Base-by-base conservation (phyloP, 2,113 vertebrate species). In the Cephalopterus ornatus region DNA sequence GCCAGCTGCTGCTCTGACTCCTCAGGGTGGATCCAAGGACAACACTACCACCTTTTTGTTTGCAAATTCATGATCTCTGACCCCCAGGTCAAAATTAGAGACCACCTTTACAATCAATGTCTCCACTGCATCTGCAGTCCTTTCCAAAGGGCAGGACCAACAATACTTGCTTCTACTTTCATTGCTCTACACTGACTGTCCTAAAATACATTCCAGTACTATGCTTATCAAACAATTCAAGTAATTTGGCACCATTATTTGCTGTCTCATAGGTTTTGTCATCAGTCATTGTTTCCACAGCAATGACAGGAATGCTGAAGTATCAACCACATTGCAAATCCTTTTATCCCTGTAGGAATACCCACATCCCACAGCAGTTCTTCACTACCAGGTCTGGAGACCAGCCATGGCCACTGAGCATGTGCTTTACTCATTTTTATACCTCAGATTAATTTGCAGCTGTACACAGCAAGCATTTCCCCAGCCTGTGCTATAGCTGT, bases 1-100 rank as follows among this genome's bases (percentile, higher is more conserved):
- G 30, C 30, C 2, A 3, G 37, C 59, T 61, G 65, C 55, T 85
- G 53, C 49, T 80, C 32, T 88, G 22, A 22, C 8, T 22, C 70
- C 55, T 52, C 55, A 74, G 42, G 35, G 42, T 49, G 9, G 24
- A 4, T 65, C 28, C 47, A 72, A 72, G 66, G 47, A 15, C 0
- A 2, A 9, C 11, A 3, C 1, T 49, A 28, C 0, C 58, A 58
- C 21, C 11, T 52, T 52, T 74, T 26, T 28, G 7, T 5, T 41
- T 72, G 33, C 62, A 67, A 71, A 75, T 58, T 47, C 23, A 5
- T n/a, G 10, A 41, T 67, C 37, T 46, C 56, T 63, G 52, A 15
- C 5, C 8, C 41, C 4, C 32, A 21, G 26, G 52, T 46, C n/a
- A 46, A 6, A 42, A 32, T 32, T 9, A 63, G 28, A 46, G 32